Conservation (phyloP, 2,888 invertebrate species). For the Torymus texanus region DNA sequence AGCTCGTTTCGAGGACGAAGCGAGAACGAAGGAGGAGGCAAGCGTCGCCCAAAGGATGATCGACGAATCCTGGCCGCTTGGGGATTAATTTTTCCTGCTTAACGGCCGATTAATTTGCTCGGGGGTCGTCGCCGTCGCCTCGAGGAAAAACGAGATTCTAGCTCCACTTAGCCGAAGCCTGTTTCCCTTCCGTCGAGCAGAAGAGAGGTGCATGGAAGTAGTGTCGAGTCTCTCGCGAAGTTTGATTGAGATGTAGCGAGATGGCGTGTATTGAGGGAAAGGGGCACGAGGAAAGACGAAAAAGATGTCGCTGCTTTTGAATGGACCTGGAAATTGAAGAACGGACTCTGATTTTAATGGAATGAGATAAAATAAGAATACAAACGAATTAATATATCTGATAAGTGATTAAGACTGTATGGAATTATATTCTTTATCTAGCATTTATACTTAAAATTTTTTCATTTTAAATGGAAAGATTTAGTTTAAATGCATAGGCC, state of each 20-base stretch:
- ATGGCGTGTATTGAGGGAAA: too few species aligned
- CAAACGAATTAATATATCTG: too few species aligned
- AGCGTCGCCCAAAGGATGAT: conserved; percentile 39
- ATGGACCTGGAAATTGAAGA: too few species aligned
- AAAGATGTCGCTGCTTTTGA: too few species aligned
- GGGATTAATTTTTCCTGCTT: conserved; percentile 70
- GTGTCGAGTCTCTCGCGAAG: neutral
- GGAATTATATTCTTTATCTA: too few species aligned
- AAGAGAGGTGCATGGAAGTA: neutral
- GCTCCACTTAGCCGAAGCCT: neutral
- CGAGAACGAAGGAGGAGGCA: neutral
- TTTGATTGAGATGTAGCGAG: conserved; percentile 30
- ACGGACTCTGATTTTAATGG: too few species aligned
- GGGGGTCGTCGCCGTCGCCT: conserved; percentile 51
- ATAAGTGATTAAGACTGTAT: too few species aligned
- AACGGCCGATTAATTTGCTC: conserved; percentile 72
- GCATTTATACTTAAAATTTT: too few species aligned
- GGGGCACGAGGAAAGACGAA: too few species aligned
- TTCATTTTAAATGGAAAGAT: too few species aligned
- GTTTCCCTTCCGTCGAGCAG: neutral
- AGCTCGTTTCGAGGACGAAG: conserved; percentile 20
- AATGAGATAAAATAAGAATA: too few species aligned
- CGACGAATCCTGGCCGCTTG: conserved; percentile 44
- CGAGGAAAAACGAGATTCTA: conserved; percentile 21
- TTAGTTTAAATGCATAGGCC: too few species aligned